These are phyloP conservation scores for Laticauda laticaudata DNA, from an alignment of 2,113 vertebrate species.

Conservation along the genomic window DNA sequence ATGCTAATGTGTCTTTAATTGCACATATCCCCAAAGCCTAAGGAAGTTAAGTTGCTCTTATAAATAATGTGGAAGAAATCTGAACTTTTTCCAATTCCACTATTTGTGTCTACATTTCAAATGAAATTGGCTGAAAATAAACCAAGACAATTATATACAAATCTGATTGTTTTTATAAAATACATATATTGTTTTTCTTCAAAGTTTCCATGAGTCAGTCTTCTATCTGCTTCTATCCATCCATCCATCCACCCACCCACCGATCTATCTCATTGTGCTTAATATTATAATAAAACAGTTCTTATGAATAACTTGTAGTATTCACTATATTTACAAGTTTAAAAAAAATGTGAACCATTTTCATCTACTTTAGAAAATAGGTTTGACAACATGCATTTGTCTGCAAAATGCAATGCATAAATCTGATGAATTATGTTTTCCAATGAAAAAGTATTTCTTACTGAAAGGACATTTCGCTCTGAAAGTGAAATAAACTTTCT, in stretches of 20 bases:
- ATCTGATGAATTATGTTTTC: slow-evolving; percentile 76
- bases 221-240: background rate
- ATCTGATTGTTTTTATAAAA: background rate
- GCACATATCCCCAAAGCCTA: background rate
- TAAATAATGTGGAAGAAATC: background rate
- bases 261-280: slow-evolving; percentile 28
- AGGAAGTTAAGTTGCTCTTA: background rate
- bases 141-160: background rate
- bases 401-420: slow-evolving; percentile 70
- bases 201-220: background rate
- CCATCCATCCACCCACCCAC: background rate
- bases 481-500: slow-evolving; percentile 71
- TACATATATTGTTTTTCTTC: background rate
- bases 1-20: background rate
- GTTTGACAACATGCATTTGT: slow-evolving; percentile 76
- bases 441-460: slow-evolving; percentile 76
- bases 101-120: background rate
- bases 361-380: slow-evolving; percentile 68
- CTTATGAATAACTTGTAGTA: background rate
- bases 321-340: slow-evolving; percentile 33
- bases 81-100: background rate
- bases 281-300: background rate
- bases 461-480: slow-evolving; percentile 69
- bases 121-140: background rate
- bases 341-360: slow-evolving; percentile 57